Conservation (phyloP, 2,797 vertebrate species). For the Linurgus olivaceus region DNA sequence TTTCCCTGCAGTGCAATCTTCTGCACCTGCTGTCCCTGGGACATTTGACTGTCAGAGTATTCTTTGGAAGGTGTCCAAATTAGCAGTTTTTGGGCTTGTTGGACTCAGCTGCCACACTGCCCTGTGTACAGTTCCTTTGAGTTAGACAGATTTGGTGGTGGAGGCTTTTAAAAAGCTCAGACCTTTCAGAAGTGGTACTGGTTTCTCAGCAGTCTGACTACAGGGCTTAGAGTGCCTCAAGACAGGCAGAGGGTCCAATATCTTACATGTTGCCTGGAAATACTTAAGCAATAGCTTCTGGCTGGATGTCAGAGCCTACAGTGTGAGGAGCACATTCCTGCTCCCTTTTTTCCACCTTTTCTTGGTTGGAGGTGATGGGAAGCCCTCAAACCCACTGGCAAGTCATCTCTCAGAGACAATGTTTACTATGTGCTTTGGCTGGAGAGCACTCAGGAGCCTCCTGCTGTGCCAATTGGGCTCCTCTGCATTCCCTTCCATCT, state of each 20-base stretch:
- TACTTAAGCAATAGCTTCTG: no score
- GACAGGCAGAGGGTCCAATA: rapidly evolving
- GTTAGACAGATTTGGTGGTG: not conserved
- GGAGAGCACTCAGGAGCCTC: not conserved
- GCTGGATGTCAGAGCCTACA: rapidly evolving
- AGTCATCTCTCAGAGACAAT: rapidly evolving
- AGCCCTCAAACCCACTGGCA: rapidly evolving
- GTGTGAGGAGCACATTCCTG: rapidly evolving
- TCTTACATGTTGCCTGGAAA: not conserved
- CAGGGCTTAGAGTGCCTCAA: not conserved
- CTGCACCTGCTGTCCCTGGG: not conserved
- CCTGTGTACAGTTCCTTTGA: not conserved
- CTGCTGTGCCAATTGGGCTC: not conserved
- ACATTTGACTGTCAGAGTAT: not conserved
- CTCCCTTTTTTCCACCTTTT: not conserved
- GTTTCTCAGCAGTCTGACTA: not conserved
- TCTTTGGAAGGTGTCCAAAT: not conserved
- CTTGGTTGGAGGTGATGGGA: rapidly evolving
- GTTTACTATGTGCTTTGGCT: not conserved
- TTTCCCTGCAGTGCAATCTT: not conserved
- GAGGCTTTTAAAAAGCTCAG: not conserved
- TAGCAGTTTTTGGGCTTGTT: rapidly evolving
- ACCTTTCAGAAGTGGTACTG: not conserved
- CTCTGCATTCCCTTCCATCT: not conserved
- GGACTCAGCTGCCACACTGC: not conserved